Evolutionary conservation across 2,888 invertebrate species (phyloP).

Genomic region (Altica lythri): DNA sequence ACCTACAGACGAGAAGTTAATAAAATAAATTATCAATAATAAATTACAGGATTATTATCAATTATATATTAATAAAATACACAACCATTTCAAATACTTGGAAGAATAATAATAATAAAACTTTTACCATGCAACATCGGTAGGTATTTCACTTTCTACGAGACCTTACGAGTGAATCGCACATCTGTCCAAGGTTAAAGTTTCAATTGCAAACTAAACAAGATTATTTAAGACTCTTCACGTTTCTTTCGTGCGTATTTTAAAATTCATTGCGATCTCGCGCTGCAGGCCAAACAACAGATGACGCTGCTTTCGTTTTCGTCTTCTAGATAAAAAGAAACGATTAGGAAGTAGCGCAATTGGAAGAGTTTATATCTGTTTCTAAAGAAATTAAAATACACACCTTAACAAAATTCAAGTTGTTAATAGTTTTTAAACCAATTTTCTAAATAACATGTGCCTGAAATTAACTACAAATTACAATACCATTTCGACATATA

Average conservation of each 20-base stretch:
- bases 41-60: too few species aligned
- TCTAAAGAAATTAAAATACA: conserved; percentile 1
- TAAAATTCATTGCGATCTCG: conserved; percentile 13
- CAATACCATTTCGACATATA: too few species aligned
- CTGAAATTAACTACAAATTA: too few species aligned
- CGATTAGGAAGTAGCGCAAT: conserved; percentile 21
- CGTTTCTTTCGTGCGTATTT: background rate
- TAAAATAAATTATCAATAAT: too few species aligned
- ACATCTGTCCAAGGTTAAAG: conserved; percentile 18
- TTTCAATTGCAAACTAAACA: conserved; percentile 9
- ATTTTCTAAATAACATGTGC: too few species aligned
- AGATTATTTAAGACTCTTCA: conserved; percentile 10
- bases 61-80: too few species aligned
- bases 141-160: conserved; percentile 14
- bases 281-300: conserved; percentile 31
- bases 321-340: conserved; percentile 14
- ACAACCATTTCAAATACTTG: too few species aligned
- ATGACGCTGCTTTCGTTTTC: conserved; percentile 36
- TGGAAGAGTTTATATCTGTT: background rate
- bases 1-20: too few species aligned
- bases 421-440: too few species aligned
- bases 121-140: conserved; percentile 11
- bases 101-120: conserved; percentile 10
- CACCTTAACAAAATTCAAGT: conserved; percentile 3
- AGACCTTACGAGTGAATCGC: background rate